A percentile compares a stretch with the other conserved stretches of the same genome.
These are phyloP conservation scores for Plagodis dolabraria DNA, from an alignment of 2,888 invertebrate species.

Conservation along the genomic window DNA sequence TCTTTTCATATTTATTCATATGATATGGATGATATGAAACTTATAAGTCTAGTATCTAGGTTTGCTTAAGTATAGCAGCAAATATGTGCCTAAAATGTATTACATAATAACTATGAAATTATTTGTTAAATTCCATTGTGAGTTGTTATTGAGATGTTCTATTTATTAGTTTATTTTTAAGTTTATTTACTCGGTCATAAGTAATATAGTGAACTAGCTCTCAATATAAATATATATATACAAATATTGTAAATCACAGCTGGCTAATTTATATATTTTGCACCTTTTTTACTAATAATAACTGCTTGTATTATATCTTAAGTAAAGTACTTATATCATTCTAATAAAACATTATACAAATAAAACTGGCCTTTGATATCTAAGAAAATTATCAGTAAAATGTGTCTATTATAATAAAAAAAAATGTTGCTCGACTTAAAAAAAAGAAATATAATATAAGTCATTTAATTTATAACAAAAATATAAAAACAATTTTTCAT, in stretches of 20 bases:
- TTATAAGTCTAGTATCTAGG: not conserved
- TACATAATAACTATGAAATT: slow-evolving; percentile 40
- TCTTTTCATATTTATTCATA: no score
- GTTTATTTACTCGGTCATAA: slow-evolving; percentile 36
- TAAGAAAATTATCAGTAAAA: not conserved
- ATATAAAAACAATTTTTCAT: no score
- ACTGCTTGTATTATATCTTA: slow-evolving; percentile 14
- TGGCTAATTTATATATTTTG: slow-evolving; percentile 41
- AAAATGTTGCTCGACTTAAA: not conserved
- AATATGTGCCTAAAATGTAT: slow-evolving; percentile 45
- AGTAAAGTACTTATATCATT: slow-evolving; percentile 9
- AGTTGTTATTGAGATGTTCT: slow-evolving; percentile 36
- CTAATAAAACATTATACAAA: slow-evolving; percentile 28
- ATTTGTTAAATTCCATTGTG: slow-evolving; percentile 39
- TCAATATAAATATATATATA: slow-evolving; percentile 22
- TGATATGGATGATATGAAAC: no score
- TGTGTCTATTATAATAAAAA: not conserved
- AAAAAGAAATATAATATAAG: not conserved
- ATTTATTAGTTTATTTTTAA: slow-evolving; percentile 40
- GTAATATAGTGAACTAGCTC: slow-evolving; percentile 38
- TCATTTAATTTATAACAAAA: no score
- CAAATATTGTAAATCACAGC: slow-evolving; percentile 17
- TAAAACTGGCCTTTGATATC: slow-evolving; percentile 4
- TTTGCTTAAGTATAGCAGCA: not conserved
- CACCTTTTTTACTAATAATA: slow-evolving; percentile 37